Conservation (phyloP, 2,797 vertebrate genomes). For the Hylomyscus alleni region DNA sequence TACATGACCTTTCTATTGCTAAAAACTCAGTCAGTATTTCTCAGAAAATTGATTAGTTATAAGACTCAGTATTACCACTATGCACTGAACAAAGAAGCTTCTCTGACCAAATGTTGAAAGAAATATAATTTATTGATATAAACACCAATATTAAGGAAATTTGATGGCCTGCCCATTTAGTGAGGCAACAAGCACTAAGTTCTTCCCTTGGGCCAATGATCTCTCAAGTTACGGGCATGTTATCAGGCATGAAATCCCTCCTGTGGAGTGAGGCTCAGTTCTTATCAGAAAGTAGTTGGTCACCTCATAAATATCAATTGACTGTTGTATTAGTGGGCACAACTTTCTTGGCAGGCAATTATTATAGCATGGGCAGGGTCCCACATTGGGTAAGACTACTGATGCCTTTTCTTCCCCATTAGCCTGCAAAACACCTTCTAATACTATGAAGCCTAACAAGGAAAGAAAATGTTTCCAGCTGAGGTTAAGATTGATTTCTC, state of each 20-base stretch:
- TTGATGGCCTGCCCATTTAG: background rate
- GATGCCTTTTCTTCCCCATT: background rate
- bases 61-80: background rate
- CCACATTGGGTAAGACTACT: background rate
- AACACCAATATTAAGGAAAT: background rate
- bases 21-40: background rate
- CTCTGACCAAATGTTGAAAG: background rate
- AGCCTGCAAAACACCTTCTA: background rate
- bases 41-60: background rate
- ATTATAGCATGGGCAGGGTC: background rate
- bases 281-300: background rate
- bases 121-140: background rate
- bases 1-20: background rate
- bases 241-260: background rate
- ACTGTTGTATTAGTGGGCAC: background rate
- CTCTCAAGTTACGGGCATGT: background rate
- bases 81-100: background rate
- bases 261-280: background rate
- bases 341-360: background rate
- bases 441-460: background rate
- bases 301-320: background rate
- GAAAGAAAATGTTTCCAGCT: background rate
- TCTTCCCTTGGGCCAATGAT: background rate
- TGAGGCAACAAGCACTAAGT: background rate
- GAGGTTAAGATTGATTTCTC: background rate